Conservation (phyloP, 2,113 vertebrate species). For the Dermatemys mawii region DNA sequence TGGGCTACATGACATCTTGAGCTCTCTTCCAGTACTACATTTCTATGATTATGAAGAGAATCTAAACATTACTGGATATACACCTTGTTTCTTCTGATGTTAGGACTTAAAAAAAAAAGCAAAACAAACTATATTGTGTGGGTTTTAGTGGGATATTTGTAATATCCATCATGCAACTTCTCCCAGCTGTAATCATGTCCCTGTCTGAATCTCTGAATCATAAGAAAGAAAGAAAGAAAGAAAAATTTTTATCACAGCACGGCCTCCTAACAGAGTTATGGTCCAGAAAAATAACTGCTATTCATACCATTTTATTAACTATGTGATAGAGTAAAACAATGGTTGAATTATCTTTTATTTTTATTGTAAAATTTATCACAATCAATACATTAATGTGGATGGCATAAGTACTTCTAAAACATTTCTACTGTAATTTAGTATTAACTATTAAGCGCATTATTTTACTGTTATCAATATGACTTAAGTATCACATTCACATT, state of each 20-base stretch:
- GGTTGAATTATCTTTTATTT: neutral
- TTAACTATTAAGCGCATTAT: neutral
- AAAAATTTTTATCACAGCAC: neutral
- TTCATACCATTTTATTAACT: neutral
- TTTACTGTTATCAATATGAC: neutral
- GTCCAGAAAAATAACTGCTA: neutral
- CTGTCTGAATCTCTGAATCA: neutral
- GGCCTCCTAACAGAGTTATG: neutral
- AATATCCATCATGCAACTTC: neutral
- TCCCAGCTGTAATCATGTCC: neutral
- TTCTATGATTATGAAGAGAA: neutral
- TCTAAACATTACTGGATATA: neutral
- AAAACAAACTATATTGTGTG: neutral
- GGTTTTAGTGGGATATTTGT: neutral
- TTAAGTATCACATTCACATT: neutral
- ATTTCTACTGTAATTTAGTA: neutral
- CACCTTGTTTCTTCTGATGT: too few species aligned
- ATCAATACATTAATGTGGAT: neutral
- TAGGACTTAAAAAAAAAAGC: too few species aligned
- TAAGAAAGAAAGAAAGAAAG: too few species aligned
- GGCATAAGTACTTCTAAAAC: neutral
- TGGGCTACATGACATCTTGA: too few species aligned
- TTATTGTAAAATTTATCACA: neutral
- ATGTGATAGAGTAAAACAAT: neutral
- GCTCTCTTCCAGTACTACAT: neutral